phyloP scores from a whole-genome alignment of 1,140 invertebrate genomes.

The Geopemphigus sp. region DNA sequence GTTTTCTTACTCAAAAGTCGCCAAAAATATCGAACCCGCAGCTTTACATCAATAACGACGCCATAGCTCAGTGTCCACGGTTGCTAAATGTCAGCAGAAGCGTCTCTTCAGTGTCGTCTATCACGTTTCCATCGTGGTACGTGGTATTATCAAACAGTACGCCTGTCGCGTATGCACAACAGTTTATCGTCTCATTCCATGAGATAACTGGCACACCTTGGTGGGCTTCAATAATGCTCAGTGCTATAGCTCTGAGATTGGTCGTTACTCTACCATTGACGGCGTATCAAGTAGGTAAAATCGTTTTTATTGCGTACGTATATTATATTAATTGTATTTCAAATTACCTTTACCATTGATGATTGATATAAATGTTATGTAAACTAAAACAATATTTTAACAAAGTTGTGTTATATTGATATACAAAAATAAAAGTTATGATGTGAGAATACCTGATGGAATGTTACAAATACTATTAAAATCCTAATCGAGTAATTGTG shows the following conservation, averaged over 20 bases:
- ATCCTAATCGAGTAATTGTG: not conserved
- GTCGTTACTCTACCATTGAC: slow-evolving; percentile 72
- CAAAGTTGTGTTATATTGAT: no score
- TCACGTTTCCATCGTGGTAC: slow-evolving; percentile 35
- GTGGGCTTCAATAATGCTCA: slow-evolving; percentile 75
- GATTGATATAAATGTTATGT: no score
- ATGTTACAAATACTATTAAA: not conserved
- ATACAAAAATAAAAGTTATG: no score
- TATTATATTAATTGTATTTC: no score
- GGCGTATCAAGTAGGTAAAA: slow-evolving; percentile 63
- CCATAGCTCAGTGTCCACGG: not conserved
- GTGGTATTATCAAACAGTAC: slow-evolving; percentile 19
- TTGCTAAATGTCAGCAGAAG: not conserved
- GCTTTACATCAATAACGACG: not conserved
- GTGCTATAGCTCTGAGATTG: slow-evolving; percentile 67
- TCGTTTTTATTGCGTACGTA: not conserved
- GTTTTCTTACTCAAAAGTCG: not conserved
- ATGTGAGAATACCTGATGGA: no score
- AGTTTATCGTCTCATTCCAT: slow-evolving; percentile 67
- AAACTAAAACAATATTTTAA: not conserved
- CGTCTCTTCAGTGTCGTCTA: not conserved
- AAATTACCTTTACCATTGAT: no score
- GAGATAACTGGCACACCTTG: slow-evolving; percentile 72
- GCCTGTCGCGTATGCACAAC: slow-evolving; percentile 65
- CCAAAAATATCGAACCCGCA: not conserved